Evolutionary conservation across 2,113 vertebrate genomes (phyloP).

Genomic region (Hypocryptadius cinnamomeus): DNA sequence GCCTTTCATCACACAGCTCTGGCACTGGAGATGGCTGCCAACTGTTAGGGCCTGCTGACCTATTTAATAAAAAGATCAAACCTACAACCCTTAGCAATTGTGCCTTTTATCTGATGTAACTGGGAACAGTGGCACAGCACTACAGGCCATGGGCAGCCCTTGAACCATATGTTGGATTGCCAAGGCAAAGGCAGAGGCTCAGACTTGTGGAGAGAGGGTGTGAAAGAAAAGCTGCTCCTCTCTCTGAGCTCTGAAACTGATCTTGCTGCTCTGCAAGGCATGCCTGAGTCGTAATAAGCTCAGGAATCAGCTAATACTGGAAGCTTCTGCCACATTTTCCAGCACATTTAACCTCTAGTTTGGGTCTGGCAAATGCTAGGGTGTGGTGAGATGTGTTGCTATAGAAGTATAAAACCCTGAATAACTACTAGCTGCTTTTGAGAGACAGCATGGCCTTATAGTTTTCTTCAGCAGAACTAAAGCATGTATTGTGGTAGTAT

Average conservation of each 20-base stretch:
- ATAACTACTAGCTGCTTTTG: neutral
- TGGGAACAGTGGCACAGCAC: neutral
- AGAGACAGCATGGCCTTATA: neutral
- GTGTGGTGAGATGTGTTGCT: neutral
- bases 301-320: neutral
- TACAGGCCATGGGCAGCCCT: neutral
- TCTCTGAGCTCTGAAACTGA: neutral
- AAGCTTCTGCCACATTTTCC: neutral
- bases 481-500: neutral
- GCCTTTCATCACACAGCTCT: slow-evolving; percentile 42
- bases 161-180: neutral
- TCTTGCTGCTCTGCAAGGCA: neutral
- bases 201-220: neutral
- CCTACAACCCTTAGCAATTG: neutral
- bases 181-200: slow-evolving; percentile 7
- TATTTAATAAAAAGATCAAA: slow-evolving; percentile 11
- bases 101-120: neutral
- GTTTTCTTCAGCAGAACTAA: neutral
- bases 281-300: neutral
- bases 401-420: neutral
- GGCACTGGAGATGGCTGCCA: neutral
- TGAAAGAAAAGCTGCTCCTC: neutral
- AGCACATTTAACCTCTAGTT: neutral
- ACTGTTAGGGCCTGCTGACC: neutral
- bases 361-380: neutral